A percentile compares a stretch with the other conserved stretches of the same genome.
Conservation (phyloP, 2,888 invertebrate genomes). For the Papilio protenor region DNA sequence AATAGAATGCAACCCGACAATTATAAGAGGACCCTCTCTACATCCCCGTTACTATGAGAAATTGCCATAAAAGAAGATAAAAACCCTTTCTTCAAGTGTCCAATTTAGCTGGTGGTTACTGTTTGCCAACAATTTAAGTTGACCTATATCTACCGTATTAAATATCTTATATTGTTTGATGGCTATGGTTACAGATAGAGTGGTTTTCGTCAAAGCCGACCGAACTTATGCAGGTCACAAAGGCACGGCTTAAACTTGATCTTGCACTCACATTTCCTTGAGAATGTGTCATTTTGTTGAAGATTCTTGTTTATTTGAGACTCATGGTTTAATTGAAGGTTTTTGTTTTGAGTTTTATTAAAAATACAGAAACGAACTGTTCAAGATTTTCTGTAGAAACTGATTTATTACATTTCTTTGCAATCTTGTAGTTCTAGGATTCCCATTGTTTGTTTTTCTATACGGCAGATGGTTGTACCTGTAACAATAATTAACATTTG, state of each 20-base stretch:
- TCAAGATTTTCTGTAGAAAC: neutral
- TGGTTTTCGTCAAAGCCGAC: slow-evolving; percentile 39
- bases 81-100: slow-evolving; percentile 44
- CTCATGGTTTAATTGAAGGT: slow-evolving; percentile 9
- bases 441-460: neutral
- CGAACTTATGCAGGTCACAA: slow-evolving; percentile 36
- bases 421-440: neutral
- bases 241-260: slow-evolving; percentile 43
- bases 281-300: slow-evolving; percentile 44
- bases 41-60: neutral
- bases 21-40: slow-evolving; percentile 1
- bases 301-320: slow-evolving; percentile 19
- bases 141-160: neutral
- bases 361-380: neutral
- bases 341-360: neutral
- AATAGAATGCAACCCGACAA: slow-evolving; percentile 28
- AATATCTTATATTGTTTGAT: neutral
- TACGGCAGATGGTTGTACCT: neutral
- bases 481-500: slow-evolving; percentile 8
- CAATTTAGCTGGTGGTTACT: slow-evolving; percentile 24
- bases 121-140: neutral
- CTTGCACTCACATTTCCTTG: slow-evolving; percentile 46
- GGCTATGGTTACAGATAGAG: slow-evolving; percentile 5
- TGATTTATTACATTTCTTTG: neutral
- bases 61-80: slow-evolving; percentile 34